Evolutionary conservation across 1,140 invertebrate genomes (phyloP).

Genomic region (Portunus trituberculatus): DNA sequence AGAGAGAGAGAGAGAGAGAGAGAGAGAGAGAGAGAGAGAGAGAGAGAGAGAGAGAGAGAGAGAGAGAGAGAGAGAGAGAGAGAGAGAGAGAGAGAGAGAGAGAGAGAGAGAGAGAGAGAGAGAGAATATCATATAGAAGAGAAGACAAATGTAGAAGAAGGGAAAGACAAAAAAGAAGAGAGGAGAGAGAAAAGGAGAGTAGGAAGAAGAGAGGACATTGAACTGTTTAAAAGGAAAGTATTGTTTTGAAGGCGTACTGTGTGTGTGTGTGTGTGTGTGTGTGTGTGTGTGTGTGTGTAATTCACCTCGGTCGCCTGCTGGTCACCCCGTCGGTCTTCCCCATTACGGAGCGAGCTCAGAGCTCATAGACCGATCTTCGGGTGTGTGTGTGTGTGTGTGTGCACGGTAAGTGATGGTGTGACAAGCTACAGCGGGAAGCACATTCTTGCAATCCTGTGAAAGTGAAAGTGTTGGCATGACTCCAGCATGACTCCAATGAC

Average conservation of each 20-base stretch:
- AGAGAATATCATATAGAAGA: not conserved
- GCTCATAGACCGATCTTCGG: too few species aligned
- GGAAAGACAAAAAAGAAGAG: not conserved
- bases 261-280: constrained; percentile 29
- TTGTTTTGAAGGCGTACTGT: not conserved
- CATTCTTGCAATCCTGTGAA: too few species aligned
- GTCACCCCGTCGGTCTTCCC: too few species aligned
- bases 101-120: not conserved
- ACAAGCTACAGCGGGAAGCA: too few species aligned
- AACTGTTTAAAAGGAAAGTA: too few species aligned
- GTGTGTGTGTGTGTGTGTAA: not conserved
- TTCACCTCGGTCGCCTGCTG: not conserved
- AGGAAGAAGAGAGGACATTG: too few species aligned
- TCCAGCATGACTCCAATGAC: not conserved
- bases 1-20: constrained; percentile 32
- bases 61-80: not conserved
- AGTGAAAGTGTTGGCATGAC: constrained; percentile 36
- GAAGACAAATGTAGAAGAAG: not conserved
- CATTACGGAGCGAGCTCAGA: too few species aligned
- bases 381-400: constrained; percentile 21
- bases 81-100: not conserved
- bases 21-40: not conserved
- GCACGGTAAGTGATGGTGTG: too few species aligned
- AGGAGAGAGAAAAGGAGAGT: too few species aligned
- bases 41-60: not conserved